Conservation (phyloP, 1,140 invertebrate species). For the Mamestra configurata region DNA sequence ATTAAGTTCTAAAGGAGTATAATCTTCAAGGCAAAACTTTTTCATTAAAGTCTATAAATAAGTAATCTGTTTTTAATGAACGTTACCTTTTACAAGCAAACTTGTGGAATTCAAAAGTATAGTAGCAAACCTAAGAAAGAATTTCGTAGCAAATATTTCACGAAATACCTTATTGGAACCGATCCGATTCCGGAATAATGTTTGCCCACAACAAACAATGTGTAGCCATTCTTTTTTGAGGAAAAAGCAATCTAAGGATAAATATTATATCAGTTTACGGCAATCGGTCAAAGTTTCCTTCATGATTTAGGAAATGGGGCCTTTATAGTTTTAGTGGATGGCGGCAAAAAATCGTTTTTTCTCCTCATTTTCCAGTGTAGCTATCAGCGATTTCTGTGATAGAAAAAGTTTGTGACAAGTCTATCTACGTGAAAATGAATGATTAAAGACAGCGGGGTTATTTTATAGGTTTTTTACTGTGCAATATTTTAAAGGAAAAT, state of each 20-base stretch:
- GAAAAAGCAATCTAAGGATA: conserved; percentile 64
- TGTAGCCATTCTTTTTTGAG: conserved; percentile 57
- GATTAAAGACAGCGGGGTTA: background rate
- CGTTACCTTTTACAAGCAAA: background rate
- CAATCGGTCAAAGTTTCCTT: conserved; percentile 57
- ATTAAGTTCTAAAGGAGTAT: background rate
- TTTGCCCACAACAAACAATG: conserved; percentile 62
- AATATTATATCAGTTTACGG: conserved; percentile 64
- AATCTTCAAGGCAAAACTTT: background rate
- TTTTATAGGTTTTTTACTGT: conserved; percentile 22
- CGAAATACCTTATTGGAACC: conserved; percentile 55
- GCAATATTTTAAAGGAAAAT: background rate
- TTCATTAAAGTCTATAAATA: background rate
- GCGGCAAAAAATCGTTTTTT: conserved; percentile 42
- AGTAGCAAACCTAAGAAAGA: background rate
- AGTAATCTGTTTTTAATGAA: background rate
- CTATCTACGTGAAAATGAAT: conserved; percentile 35
- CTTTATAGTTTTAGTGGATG: conserved; percentile 51
- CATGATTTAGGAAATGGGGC: conserved; percentile 53
- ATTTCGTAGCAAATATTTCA: conserved; percentile 23
- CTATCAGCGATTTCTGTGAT: conserved; percentile 43
- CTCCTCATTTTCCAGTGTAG: background rate
- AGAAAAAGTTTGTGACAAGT: conserved; percentile 37
- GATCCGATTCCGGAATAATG: conserved; percentile 57
- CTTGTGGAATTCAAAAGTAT: background rate